Evolutionary conservation across 2,888 invertebrate genomes (phyloP).

Genomic region (Heterodera filipjevi): DNA sequence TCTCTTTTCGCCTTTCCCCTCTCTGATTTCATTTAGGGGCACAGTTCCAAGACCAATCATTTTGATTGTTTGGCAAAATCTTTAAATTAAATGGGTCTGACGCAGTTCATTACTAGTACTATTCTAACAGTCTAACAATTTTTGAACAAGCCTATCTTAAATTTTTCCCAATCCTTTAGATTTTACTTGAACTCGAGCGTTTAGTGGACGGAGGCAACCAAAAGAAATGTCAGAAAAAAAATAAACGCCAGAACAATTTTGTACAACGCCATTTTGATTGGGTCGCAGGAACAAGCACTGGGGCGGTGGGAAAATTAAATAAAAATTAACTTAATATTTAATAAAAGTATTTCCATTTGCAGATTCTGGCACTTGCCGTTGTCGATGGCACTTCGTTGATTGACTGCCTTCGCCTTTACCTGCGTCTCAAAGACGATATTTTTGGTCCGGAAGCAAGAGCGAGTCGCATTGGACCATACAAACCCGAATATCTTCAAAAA

Average conservation of each 20-base stretch:
- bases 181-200: constrained; percentile 50
- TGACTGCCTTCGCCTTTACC: constrained; percentile 87
- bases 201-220: constrained; percentile 27
- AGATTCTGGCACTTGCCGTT: constrained; percentile 81
- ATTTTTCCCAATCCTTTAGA: constrained; percentile 35
- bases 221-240: not conserved
- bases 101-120: no score
- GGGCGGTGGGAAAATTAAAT: constrained; percentile 66
- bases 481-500: constrained; percentile 80
- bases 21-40: no score
- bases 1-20: no score
- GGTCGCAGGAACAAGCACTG: constrained; percentile 86
- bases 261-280: constrained; percentile 80
- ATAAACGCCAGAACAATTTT: constrained; percentile 11
- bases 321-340: not conserved
- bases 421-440: constrained; percentile 87
- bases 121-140: no score
- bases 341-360: no score
- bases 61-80: no score
- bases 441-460: constrained; percentile 71
- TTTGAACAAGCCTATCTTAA: no score
- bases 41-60: no score
- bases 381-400: constrained; percentile 72
- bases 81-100: not conserved
- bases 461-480: constrained; percentile 70